Evolutionary conservation across 2,888 invertebrate species (phyloP).

Genomic region (Panzeria rudis): DNA sequence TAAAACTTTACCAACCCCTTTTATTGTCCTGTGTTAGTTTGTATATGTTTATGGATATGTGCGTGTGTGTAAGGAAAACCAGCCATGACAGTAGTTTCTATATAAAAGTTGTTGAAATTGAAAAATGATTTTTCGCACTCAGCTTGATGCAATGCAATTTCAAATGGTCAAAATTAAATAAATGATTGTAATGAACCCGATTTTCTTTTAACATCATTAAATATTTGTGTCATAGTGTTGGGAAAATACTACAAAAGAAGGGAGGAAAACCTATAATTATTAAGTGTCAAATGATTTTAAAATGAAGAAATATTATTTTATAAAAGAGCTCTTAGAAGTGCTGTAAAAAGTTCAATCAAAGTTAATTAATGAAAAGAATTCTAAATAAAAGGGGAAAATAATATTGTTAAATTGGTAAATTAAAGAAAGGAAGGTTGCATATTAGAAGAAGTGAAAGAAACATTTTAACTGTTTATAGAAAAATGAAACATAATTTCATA

Average conservation of each 20-base stretch:
- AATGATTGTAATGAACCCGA: slow-evolving; percentile 57
- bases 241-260: not conserved
- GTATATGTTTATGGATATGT: not conserved
- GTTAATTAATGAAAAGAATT: slow-evolving; percentile 19
- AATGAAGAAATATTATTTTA: slow-evolving; percentile 42
- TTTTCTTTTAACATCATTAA: slow-evolving; percentile 53
- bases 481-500: no score
- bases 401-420: not conserved
- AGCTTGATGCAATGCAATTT: slow-evolving; percentile 64
- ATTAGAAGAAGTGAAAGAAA: no score
- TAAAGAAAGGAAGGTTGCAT: not conserved
- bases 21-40: not conserved
- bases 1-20: slow-evolving; percentile 23
- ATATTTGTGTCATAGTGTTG: slow-evolving; percentile 27
- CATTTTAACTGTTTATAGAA: no score
- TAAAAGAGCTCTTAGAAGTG: slow-evolving; percentile 4
- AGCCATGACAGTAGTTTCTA: slow-evolving; percentile 3
- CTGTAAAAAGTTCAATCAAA: slow-evolving; percentile 1
- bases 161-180: slow-evolving; percentile 67
- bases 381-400: not conserved
- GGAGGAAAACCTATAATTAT: slow-evolving; percentile 35
- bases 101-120: slow-evolving; percentile 60
- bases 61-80: not conserved
- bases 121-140: slow-evolving; percentile 69
- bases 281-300: slow-evolving; percentile 43